These are phyloP conservation scores for Pyrrhosoma nymphula DNA, from an alignment of 2,888 invertebrate species.

Conservation along the genomic window DNA sequence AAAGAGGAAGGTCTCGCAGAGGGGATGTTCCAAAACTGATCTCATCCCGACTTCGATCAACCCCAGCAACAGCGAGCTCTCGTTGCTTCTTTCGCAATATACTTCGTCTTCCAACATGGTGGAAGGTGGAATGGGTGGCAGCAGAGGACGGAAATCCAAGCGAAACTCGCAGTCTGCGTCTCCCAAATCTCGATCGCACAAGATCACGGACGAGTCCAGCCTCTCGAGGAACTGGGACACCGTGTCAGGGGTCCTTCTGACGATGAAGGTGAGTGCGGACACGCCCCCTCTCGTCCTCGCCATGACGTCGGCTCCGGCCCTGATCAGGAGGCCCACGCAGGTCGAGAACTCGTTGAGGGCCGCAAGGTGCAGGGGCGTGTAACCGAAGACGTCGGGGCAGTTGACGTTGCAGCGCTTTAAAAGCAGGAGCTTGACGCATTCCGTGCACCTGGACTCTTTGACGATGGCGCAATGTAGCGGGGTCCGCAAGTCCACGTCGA, in stretches of 20 bases:
- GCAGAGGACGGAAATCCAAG: conserved; percentile 81
- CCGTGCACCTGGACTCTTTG: conserved; percentile 85
- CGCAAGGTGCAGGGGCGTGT: conserved; percentile 90
- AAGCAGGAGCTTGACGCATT: conserved; percentile 83
- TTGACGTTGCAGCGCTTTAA: conserved; percentile 80
- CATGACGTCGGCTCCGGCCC: conserved; percentile 72
- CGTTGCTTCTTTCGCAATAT: conserved; percentile 79
- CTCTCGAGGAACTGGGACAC: conserved; percentile 85
- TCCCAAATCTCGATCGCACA: conserved; percentile 91
- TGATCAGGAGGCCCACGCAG: conserved; percentile 86
- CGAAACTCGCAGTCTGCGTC: conserved; percentile 92
- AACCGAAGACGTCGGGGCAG: conserved; percentile 88
- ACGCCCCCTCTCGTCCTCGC: conserved; percentile 87
- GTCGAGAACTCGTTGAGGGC: conserved; percentile 90
- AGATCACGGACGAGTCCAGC: conserved; percentile 87
- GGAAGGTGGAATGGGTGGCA: conserved; percentile 68
- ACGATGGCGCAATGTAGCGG: conserved; percentile 91
- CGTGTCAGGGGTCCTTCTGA: conserved; percentile 91
- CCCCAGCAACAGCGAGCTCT: conserved; percentile 85
- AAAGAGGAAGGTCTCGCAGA: conserved; percentile 91
- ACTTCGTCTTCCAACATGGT: not conserved
- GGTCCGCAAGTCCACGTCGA: conserved; percentile 87
- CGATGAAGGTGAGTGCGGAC: conserved; percentile 89
- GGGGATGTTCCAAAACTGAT: conserved; percentile 89
- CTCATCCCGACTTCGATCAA: conserved; percentile 90